Conservation (phyloP, 2,888 invertebrate genomes). For the Coelinius sp. region DNA sequence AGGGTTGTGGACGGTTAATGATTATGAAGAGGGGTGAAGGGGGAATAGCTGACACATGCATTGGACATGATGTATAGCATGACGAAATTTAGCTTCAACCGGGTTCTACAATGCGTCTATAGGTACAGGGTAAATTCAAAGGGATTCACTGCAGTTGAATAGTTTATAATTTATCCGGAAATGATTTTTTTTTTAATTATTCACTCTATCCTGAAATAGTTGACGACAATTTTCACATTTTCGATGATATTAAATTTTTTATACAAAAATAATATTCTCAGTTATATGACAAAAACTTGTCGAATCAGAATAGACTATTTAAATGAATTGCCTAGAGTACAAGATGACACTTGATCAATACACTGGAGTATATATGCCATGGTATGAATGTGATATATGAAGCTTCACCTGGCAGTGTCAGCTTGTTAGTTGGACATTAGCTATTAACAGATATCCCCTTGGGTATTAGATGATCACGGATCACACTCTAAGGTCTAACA, state of each 20-base stretch:
- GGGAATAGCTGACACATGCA: slow-evolving; percentile 20
- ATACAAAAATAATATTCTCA: too few relatives aligned
- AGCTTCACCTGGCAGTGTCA: slow-evolving; percentile 8
- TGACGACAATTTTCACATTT: not conserved
- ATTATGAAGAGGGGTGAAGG: not conserved
- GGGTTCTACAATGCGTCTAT: not conserved
- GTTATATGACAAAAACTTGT: too few relatives aligned
- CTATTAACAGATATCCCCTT: slow-evolving; percentile 18
- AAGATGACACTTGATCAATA: slow-evolving; percentile 6
- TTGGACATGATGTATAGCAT: slow-evolving; percentile 22
- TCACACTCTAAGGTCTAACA: slow-evolving; percentile 70
- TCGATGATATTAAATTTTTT: too few relatives aligned
- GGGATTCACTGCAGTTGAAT: too few relatives aligned
- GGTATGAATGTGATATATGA: not conserved
- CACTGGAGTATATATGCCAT: not conserved
- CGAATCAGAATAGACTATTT: not conserved
- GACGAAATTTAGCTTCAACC: slow-evolving; percentile 6
- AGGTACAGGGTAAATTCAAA: slow-evolving; percentile 1
- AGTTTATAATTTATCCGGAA: too few relatives aligned
- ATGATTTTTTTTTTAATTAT: too few relatives aligned
- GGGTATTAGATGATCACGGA: slow-evolving; percentile 49
- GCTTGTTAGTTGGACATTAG: not conserved
- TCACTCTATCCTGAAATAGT: too few relatives aligned
- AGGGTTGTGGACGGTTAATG: slow-evolving; percentile 16
- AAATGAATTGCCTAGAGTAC: not conserved